phyloP scores from a whole-genome alignment of 2,113 vertebrate species.

The Pituophis catenifer region DNA sequence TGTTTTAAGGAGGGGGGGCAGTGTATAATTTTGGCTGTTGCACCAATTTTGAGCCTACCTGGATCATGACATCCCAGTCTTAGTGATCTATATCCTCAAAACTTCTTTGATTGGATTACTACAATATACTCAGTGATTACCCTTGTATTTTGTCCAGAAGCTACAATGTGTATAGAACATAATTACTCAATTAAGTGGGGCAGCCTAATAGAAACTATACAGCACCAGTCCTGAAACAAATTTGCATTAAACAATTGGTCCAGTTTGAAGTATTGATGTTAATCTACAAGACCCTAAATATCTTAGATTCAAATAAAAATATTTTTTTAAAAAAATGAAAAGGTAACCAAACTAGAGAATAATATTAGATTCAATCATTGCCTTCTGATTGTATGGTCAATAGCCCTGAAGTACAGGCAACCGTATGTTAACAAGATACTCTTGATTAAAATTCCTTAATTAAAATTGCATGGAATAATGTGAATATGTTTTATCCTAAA shows the following conservation, averaged over 20 bases:
- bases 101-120: neutral
- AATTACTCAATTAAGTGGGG: neutral
- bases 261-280: neutral
- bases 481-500: neutral
- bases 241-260: neutral
- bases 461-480: neutral
- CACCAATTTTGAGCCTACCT: neutral
- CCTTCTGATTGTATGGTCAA: too few relatives aligned
- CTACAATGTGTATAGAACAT: neutral
- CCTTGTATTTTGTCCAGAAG: neutral
- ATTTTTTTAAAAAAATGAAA: neutral
- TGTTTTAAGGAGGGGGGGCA: neutral
- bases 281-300: neutral
- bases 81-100: neutral
- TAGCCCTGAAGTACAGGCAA: neutral
- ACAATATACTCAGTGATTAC: neutral
- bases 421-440: neutral
- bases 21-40: neutral
- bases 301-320: neutral
- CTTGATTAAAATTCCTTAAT: neutral
- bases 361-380: neutral
- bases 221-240: neutral
- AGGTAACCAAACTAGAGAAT: neutral
- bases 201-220: neutral
- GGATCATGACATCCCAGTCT: neutral